Conservation (phyloP, 1,140 invertebrate genomes). For the Drosophila kanapiae region DNA sequence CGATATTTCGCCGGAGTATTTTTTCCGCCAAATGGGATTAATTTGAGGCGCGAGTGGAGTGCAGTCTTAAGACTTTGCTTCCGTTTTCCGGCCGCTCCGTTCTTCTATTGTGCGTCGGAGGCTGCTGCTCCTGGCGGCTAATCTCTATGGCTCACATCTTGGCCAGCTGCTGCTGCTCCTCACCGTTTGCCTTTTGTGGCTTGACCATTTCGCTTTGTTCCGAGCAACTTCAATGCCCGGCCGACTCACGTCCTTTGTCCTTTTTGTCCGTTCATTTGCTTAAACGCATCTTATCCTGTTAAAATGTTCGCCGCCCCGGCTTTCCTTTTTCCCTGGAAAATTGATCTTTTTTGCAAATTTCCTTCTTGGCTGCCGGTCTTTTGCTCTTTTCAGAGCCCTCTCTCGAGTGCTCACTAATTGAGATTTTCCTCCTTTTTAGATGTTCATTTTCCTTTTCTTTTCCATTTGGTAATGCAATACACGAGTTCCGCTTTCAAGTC, state of each 20-base stretch:
- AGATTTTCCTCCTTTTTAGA: conserved; percentile 51
- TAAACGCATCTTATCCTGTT: conserved; percentile 76
- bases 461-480: conserved; percentile 46
- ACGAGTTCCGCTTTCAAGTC: conserved; percentile 47
- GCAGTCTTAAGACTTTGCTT: conserved; percentile 46
- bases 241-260: conserved; percentile 43
- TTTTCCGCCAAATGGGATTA: conserved; percentile 69
- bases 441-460: conserved; percentile 16
- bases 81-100: conserved; percentile 18
- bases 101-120: conserved; percentile 1
- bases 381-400: conserved; percentile 28
- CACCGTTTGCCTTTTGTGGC: conserved; percentile 73
- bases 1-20: conserved; percentile 14
- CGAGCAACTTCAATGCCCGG: conserved; percentile 37
- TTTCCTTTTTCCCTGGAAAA: conserved; percentile 62
- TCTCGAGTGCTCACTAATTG: conserved; percentile 60
- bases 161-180: conserved; percentile 46
- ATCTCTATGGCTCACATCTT: conserved; percentile 53
- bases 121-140: conserved; percentile 30
- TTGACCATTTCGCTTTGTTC: conserved; percentile 66
- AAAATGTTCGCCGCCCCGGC: conserved; percentile 50
- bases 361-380: conserved; percentile 47
- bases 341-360: conserved; percentile 77
- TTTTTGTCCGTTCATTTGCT: conserved; percentile 70
- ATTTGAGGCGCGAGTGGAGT: conserved; percentile 23